These are phyloP conservation scores for Erythrocercus mccallii DNA, from an alignment of 2,113 vertebrate species.

Conservation along the genomic window DNA sequence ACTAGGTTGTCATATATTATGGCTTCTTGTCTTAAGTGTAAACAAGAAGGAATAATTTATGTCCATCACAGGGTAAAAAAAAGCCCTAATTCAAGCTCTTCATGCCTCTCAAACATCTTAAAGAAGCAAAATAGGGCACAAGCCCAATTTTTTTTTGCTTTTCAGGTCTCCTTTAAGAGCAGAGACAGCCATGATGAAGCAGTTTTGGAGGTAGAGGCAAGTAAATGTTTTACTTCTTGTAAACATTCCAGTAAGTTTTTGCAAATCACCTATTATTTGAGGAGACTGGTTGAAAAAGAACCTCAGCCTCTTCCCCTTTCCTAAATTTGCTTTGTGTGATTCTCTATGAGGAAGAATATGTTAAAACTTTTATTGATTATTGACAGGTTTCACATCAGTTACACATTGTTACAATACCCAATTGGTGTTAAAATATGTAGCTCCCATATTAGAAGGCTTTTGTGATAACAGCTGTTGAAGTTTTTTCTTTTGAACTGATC, in stretches of 20 bases:
- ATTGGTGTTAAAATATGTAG: neutral
- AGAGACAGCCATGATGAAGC: conserved; percentile 59
- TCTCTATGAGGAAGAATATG: neutral
- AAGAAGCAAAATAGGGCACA: conserved; percentile 64
- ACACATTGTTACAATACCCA: neutral
- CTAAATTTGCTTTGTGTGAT: neutral
- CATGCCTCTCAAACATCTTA: conserved; percentile 15
- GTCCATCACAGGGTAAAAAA: neutral
- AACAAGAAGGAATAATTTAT: neutral
- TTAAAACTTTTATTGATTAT: neutral
- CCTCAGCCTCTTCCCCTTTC: neutral
- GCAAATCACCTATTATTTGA: neutral
- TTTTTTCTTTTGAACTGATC: neutral
- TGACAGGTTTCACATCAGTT: neutral
- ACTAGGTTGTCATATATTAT: neutral
- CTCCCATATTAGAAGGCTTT: neutral
- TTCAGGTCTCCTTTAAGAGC: conserved; percentile 66
- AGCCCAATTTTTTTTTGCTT: conserved; percentile 61
- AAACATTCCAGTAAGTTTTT: neutral
- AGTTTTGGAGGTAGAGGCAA: conserved; percentile 69
- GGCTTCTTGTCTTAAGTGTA: neutral
- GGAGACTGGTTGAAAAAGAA: neutral
- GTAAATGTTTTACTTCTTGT: conserved; percentile 62
- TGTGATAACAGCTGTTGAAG: neutral
- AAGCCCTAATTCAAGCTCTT: neutral